Base-by-base conservation (phyloP, 2,797 vertebrate species). In the Sebastes iracundus region DNA sequence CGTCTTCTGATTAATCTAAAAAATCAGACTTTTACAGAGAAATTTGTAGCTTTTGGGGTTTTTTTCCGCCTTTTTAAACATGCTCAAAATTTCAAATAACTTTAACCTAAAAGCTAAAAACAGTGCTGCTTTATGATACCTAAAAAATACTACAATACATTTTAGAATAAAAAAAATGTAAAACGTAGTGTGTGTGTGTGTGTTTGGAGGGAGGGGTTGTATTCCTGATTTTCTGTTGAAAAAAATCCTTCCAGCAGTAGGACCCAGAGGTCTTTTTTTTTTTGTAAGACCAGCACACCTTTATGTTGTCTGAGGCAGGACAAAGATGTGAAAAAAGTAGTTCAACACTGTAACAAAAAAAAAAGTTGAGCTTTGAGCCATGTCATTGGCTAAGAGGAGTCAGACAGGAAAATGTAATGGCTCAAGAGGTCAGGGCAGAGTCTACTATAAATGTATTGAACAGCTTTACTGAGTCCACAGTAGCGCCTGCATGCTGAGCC, bases 401-500 rank as follows among this genome's bases (percentile, higher is more conserved):
- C 84, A 70, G 88, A 90, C 94, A 95, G 95, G 94, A 94, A 95
- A 93, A 85, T 80, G 77, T 82, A 86, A 92, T 92, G 93, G 89
- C 83, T 91, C 81, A 77, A 83, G 87, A 90, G 90, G 93, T 92
- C 89, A 93, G 83, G 77, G 79, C 56, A 82, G 68, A 87, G 76
- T 75, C 88, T 81, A 81, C 86, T 94, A 90, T 95, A 93, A 91
- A 96, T 93, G 90, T 75, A 83, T 82, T 79, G 82, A 74, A 58
- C 79, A 79, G 35, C 56, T 81, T 83, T 33, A 55, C 75, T 85
- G 77, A 62, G 64, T 86, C 33, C 13, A 71, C 70, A 25, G 28
- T 64, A 42, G 58, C 8, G 7, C 14, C 53, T 71, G 70, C 42
- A 38, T 42, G 32, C 72, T 84, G 49, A 67, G 38, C 30, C 11